These are phyloP conservation scores for Tor tambroides DNA, from an alignment of 2,113 vertebrate species.

Conservation along the genomic window DNA sequence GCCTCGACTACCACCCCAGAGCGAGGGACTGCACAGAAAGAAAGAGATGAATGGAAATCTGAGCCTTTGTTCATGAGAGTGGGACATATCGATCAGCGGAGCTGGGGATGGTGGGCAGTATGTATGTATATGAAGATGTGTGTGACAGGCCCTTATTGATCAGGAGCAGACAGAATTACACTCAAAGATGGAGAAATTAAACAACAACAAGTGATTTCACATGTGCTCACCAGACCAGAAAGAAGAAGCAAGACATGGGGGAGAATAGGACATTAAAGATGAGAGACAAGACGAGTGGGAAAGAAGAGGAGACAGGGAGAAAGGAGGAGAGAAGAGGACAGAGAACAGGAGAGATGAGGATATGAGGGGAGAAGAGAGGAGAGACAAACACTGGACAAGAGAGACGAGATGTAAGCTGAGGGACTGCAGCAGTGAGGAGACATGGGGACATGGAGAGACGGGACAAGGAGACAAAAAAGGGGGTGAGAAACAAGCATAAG, in stretches of 20 bases:
- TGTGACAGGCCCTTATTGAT: conserved; percentile 18
- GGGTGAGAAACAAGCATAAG: background rate
- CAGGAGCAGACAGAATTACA: background rate
- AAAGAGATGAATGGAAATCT: background rate
- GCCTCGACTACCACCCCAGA: conserved; percentile 1
- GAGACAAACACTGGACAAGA: background rate
- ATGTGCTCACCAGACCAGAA: background rate
- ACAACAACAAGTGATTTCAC: conserved; percentile 26
- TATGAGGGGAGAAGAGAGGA: background rate
- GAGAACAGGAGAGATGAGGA: background rate
- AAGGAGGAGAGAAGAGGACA: background rate
- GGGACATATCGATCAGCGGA: background rate
- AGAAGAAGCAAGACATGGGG: background rate
- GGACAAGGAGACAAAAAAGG: no score
- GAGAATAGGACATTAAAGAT: background rate
- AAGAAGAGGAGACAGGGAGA: background rate
- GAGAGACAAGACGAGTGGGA: background rate
- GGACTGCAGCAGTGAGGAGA: background rate
- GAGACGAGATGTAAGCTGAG: background rate
- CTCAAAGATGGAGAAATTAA: background rate
- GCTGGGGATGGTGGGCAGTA: background rate
- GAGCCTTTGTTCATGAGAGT: conserved; percentile 1
- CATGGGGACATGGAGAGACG: background rate
- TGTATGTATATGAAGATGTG: conserved; percentile 3
- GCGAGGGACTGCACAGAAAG: background rate